phyloP scores from a whole-genome alignment of 2,797 vertebrate species.

The Neosalanx taihuensis region DNA sequence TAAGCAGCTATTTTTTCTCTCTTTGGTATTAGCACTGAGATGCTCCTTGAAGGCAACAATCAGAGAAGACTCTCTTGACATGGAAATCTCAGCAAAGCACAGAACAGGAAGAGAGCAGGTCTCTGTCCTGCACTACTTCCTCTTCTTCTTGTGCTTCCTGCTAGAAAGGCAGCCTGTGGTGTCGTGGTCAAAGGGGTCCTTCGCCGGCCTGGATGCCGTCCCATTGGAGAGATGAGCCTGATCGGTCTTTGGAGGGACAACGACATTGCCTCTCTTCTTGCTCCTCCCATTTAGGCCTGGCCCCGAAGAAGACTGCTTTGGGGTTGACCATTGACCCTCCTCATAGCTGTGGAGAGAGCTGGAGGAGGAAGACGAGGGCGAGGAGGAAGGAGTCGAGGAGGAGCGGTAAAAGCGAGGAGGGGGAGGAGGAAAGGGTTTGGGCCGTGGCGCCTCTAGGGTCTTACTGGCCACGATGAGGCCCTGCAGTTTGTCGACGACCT shows the following conservation, averaged over 20 bases:
- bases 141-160: conserved; percentile 63
- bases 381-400: conserved; percentile 16
- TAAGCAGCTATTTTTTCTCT: too few species aligned
- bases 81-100: background rate
- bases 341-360: conserved; percentile 32
- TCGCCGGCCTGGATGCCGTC: conserved; percentile 13
- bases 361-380: conserved; percentile 50
- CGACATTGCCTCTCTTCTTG: conserved; percentile 1
- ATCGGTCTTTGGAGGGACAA: conserved; percentile 5
- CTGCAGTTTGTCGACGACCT: conserved; percentile 71
- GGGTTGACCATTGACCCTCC: conserved; percentile 5
- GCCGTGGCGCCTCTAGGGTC: conserved; percentile 4
- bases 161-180: conserved; percentile 53
- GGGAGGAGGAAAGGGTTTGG: conserved; percentile 3
- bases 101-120: conserved; percentile 4
- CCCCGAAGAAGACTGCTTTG: conserved; percentile 4
- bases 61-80: background rate
- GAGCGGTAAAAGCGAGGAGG: background rate
- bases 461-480: conserved; percentile 55
- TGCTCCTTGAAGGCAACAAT: background rate
- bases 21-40: background rate
- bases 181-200: conserved; percentile 34
- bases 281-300: background rate
- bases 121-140: conserved; percentile 27
- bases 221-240: conserved; percentile 45